Conservation (phyloP, 2,113 vertebrate genomes). For the Thamnophis sirtalis region DNA sequence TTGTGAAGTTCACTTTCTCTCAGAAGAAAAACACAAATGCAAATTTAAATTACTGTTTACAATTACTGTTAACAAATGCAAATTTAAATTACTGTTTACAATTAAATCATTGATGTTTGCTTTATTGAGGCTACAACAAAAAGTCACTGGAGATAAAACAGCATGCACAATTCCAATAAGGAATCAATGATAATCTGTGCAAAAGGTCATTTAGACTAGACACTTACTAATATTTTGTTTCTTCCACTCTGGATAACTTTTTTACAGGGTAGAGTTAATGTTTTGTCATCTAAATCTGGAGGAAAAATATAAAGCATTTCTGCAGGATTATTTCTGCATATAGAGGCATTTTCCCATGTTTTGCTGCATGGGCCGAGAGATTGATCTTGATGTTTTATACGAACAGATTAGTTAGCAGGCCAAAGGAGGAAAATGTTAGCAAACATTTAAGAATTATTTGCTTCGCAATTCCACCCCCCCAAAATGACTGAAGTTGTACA, state of each 20-base stretch:
- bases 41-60: background rate
- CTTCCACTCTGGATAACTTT: background rate
- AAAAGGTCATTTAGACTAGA: background rate
- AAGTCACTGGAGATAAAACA: background rate
- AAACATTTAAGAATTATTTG: background rate
- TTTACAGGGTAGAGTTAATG: background rate
- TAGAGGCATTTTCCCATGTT: background rate
- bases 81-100: too few relatives aligned
- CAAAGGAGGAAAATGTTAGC: background rate
- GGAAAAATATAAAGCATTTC: too few relatives aligned
- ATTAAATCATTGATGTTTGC: too few relatives aligned
- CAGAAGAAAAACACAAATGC: background rate
- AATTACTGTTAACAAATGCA: too few relatives aligned
- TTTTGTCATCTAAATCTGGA: background rate
- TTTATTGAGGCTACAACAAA: too few relatives aligned
- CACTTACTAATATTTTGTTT: background rate
- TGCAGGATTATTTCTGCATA: background rate
- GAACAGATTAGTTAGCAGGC: background rate
- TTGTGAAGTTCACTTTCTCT: background rate
- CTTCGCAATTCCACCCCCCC: background rate
- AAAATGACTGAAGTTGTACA: background rate
- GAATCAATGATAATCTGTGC: background rate
- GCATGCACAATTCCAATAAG: background rate
- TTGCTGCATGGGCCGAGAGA: too few relatives aligned
- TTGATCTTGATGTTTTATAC: background rate